Percentiles rank a stretch among this genome's conserved stretches.
Conservation (phyloP, 1,140 invertebrate genomes). For the Drosophila athabasca region DNA sequence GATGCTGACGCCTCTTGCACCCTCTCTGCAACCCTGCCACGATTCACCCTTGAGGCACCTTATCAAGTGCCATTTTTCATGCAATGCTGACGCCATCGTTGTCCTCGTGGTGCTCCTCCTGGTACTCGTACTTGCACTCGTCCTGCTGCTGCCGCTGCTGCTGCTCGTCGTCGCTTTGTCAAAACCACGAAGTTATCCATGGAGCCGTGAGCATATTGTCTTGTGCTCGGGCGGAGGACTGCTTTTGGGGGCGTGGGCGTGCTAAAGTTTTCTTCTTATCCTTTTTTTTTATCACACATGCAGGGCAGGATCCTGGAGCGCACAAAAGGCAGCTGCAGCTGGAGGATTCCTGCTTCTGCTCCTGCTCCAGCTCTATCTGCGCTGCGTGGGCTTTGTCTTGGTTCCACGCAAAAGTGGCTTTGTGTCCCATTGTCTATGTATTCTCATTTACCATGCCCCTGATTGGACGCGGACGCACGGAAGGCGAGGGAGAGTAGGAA, state of each 20-base stretch:
- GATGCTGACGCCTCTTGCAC: conserved; percentile 42
- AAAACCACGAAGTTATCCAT: conserved; percentile 74
- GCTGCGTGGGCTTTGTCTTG: conserved; percentile 33
- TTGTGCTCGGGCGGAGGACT: conserved; percentile 34
- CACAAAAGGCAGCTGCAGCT: conserved; percentile 54
- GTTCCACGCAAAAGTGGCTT: conserved; percentile 40
- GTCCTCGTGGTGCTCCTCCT: conserved; percentile 7
- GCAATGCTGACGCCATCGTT: conserved; percentile 56
- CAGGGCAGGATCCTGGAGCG: conserved; percentile 39
- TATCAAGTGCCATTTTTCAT: conserved; percentile 82
- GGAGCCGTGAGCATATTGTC: conserved; percentile 64
- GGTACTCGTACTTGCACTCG: background rate
- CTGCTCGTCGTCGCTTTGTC: conserved; percentile 55
- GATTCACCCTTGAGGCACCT: conserved; percentile 39
- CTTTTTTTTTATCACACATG: conserved; percentile 66
- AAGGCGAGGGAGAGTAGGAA: background rate
- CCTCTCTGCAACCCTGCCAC: conserved; percentile 3
- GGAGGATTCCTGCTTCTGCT: conserved; percentile 6
- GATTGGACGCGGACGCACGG: background rate
- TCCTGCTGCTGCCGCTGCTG: background rate
- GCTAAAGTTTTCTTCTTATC: conserved; percentile 27
- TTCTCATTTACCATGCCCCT: background rate
- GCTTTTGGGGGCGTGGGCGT: conserved; percentile 25
- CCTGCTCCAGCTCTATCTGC: too few relatives aligned
- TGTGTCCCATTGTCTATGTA: conserved; percentile 7